Percentiles rank a stretch among this genome's conserved stretches.
Evolutionary conservation across 2,797 vertebrate genomes (phyloP).

Genomic region (Hydrolagus colliei): DNA sequence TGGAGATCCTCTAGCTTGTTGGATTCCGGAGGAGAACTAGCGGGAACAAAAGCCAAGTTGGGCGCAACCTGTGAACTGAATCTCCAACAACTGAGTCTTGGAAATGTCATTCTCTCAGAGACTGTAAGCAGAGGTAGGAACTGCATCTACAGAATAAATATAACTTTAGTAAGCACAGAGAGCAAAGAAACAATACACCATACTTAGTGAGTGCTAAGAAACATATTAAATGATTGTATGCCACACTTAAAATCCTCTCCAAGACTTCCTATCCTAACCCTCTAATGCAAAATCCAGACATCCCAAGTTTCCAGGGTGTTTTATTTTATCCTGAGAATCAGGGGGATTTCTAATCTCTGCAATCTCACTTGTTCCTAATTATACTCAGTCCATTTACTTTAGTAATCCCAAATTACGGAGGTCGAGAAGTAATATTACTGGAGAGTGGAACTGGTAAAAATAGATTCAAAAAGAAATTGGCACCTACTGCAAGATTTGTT

Average conservation of each 20-base stretch:
- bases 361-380: too few species aligned
- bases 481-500: too few species aligned
- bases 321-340: too few species aligned
- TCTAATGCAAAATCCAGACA: not conserved
- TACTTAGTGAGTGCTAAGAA: not conserved
- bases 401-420: too few species aligned
- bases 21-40: slow-evolving; percentile 59
- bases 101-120: not conserved
- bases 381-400: too few species aligned
- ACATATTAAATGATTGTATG: not conserved
- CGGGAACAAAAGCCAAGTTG: slow-evolving; percentile 65
- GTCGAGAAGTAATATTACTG: too few species aligned
- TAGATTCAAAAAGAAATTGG: too few species aligned
- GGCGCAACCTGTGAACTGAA: slow-evolving; percentile 34
- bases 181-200: not conserved
- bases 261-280: not conserved
- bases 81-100: not conserved
- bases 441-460: too few species aligned
- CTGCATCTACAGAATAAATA: slow-evolving; percentile 43
- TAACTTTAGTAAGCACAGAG: slow-evolving; percentile 26
- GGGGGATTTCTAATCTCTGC: too few species aligned
- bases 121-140: slow-evolving; percentile 35
- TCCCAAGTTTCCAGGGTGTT: not conserved
- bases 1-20: slow-evolving; percentile 67
- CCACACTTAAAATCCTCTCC: too few species aligned